A percentile compares a stretch with the other conserved stretches of the same genome.
Evolutionary conservation across 1,140 invertebrate species (phyloP).

Genomic region (Neodiprion pinetum): DNA sequence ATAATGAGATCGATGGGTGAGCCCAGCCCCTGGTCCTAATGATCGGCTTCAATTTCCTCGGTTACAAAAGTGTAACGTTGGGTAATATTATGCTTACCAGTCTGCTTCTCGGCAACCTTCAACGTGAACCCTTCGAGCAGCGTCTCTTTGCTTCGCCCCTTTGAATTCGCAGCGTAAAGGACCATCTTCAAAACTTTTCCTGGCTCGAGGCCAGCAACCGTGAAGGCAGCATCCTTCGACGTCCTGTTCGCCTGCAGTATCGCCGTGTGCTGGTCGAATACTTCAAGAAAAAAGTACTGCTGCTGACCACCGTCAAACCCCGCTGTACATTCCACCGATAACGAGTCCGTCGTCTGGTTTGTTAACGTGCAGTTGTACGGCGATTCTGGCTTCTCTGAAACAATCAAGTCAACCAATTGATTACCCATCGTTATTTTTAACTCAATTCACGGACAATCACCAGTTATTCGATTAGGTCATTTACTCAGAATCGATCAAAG

Average conservation of each 20-base stretch:
- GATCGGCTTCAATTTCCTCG: too few species aligned
- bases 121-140: slow-evolving; percentile 83
- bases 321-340: slow-evolving; percentile 77
- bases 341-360: slow-evolving; percentile 81
- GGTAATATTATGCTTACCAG: slow-evolving; percentile 65
- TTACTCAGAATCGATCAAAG: too few species aligned
- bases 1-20: too few species aligned
- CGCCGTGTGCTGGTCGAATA: slow-evolving; percentile 73
- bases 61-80: too few species aligned
- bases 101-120: slow-evolving; percentile 81
- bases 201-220: slow-evolving; percentile 72
- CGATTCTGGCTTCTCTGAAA: slow-evolving; percentile 77
- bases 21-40: too few species aligned
- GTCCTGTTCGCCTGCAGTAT: slow-evolving; percentile 73
- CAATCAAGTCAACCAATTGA: slow-evolving; percentile 7
- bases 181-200: slow-evolving; percentile 73
- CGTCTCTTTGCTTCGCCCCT: slow-evolving; percentile 82
- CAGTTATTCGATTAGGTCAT: too few species aligned
- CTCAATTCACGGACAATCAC: too few species aligned
- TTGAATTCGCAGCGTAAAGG: slow-evolving; percentile 83
- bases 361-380: slow-evolving; percentile 81
- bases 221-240: slow-evolving; percentile 67
- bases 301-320: slow-evolving; percentile 82
- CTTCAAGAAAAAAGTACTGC: slow-evolving; percentile 76
- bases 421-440: too few species aligned